Conservation (phyloP, 2,113 vertebrate genomes). For the Cheirogaleus medius region DNA sequence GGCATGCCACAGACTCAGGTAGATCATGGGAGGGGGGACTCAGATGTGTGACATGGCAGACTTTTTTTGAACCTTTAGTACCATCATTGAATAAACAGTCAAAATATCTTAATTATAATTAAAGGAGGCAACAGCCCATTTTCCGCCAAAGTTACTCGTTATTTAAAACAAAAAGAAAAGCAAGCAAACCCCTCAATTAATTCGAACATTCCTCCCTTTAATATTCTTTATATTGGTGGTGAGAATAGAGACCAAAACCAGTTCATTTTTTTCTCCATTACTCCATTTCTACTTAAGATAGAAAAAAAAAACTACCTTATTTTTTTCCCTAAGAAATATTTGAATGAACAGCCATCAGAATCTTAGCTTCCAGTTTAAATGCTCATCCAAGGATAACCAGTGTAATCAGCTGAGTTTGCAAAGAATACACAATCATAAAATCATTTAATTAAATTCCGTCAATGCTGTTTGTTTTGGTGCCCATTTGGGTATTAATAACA, state of each 20-base stretch:
- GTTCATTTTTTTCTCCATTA: neutral
- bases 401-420: slow-evolving; percentile 59
- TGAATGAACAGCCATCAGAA: slow-evolving; percentile 51
- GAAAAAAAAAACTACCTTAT: neutral
- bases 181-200: neutral
- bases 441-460: slow-evolving; percentile 69
- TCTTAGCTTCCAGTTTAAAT: slow-evolving; percentile 65
- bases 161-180: slow-evolving; percentile 5
- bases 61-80: neutral
- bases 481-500: slow-evolving; percentile 69
- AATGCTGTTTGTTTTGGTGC: slow-evolving; percentile 66
- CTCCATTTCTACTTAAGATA: slow-evolving; percentile 23
- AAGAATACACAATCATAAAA: slow-evolving; percentile 70
- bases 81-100: neutral
- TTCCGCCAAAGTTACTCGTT: neutral
- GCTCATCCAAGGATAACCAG: slow-evolving; percentile 35
- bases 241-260: neutral
- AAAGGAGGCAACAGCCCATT: neutral
- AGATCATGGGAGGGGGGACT: neutral
- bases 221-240: neutral
- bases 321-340: slow-evolving; percentile 34
- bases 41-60: no score
- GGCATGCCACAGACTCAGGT: neutral
- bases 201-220: neutral
- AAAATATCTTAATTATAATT: slow-evolving; percentile 32